Base-by-base conservation (phyloP, 1,140 invertebrate species). In the Bactericera cockerelli region DNA sequence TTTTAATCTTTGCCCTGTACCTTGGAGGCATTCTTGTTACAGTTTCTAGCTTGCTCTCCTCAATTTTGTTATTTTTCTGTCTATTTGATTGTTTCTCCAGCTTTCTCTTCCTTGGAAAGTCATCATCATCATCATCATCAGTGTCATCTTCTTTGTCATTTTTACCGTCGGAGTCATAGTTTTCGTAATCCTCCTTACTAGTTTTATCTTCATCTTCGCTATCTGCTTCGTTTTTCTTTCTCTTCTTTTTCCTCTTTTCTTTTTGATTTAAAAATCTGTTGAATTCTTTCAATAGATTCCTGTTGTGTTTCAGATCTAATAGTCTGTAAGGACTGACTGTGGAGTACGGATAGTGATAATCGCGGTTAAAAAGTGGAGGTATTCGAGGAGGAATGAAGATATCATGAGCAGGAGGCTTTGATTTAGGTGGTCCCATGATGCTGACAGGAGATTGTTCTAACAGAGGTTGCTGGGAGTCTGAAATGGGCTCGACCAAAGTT, bases 61-160 rank as follows among this genome's bases (percentile, higher is more conserved):
- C 42, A 6, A 49, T 49, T 49, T 49, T 49, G n/a, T 49, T 49
- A 49, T 49, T 49, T n/a, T 49, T 49, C 4, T 49, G 42, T 49
- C n/a, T 16, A 49, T 49, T 49, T 31, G 4, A 6, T 6, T 10
- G 6, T 49, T 49, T 49, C 22, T 49, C 19, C 4, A 49, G 42
- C 19, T 49, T 49, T 49, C 42, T 16, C 19, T 49, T 49, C n/a
- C 42, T 16, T 8, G 42, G 42, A 8, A n/a, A 22, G 3, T 49
- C 42, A 16, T 49, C 42, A 19, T 49, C 42, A 19, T 49, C 42
- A 6, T 4, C 22, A 22, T 49, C 42, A 6, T 49, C 42, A 22
- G 3, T 49, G n/a, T 49, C 22, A 49, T 49, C 42, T 16, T 49
- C 42, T 49, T 49, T 49, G n/a, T 49, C n/a, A 22, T n/a, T 22